Evolutionary conservation across 2,113 vertebrate genomes (phyloP), one percentile per base, ranked within the genome.

Genomic region (Malurus cyaneus): DNA sequence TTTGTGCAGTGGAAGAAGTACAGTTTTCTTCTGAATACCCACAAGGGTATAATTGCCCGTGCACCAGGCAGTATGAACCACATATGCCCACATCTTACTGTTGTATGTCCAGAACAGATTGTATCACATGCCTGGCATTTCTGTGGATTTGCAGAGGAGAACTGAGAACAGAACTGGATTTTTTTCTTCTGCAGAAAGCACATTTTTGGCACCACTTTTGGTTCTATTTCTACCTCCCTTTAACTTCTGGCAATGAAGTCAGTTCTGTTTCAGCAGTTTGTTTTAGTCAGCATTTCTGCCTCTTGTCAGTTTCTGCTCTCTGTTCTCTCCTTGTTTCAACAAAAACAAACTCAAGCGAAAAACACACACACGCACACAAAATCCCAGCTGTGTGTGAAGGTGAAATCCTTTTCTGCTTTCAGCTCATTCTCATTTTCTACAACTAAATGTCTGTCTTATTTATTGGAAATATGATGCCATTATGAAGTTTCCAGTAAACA

Each of bases 221-320:
- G 18, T 91, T 79, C 84, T 94, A 6, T 76, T 78, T 94, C 19
- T 92, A 42, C 13, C 4, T 72, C 72, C 69, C 21, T 80, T 25
- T 80, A 29, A 41, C 53, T 86, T 86, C 34, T 87, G 61, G 26
- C 49, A 52, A 6, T 85, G 39, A 93, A 77, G 12, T 47, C 20
- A 44, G 54, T 65, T 91, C 54, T 73, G 87, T 70, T 5, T 47
- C 66, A 86, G 10, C 7, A 2, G 17, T 74, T 78, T 64, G 18
- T 91, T 88, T 88, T 70, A 88, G 62, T 89, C 71, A 89, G 76
- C 78, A n/a, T 66, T 86, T 80, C 36, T 91, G 56, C 24, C 34
- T 73, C 19, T 29, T 11, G 4, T 78, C 18, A 50, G 46, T 41
- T 85, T 89, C 61, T 80, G 59, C 41, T 82, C 5, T 76, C 49